Base-by-base conservation (phyloP, 2,888 invertebrate genomes). In the Ecdyonurus torrentis region DNA sequence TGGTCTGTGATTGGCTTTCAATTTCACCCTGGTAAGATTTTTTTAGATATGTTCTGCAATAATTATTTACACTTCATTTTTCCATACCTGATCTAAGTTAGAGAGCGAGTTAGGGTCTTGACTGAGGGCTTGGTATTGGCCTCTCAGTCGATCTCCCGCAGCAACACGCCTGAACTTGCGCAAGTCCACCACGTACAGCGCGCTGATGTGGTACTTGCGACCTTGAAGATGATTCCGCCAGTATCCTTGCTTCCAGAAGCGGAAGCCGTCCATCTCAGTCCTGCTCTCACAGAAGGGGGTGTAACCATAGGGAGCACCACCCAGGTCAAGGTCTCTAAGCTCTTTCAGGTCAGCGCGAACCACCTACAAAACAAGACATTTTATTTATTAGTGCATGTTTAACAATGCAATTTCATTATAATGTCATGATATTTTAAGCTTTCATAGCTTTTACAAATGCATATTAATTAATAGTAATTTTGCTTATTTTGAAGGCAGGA, bases 161-260 rank as follows among this genome's bases (percentile, higher is more conserved):
- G 99, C 99, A 71, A 99, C 91, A 71, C 93, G 86, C 1, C 99
- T 83, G 81, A 99, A 99, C 66, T 94, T 83, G 74, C 91, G 92
- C 71, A 99, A 79, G 76, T 99, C 98, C 20, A 99, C 97, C 52
- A 99, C 97, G 77, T 99, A 99, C 66, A 99, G 78, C 2, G 99
- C 99, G 69, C 95, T 95, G 77, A 91, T 94, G 74, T 93, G 93
- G 76, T 99, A 99, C 70, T 86, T 85, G 67, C 98, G 83, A 0
- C 95, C 93, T 73, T 90, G 97, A 66, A 99, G 78, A 79, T 99
- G 99, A 75, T 91, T 96, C 65, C 90, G 85, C 99, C 99, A 99
- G 76, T 99, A 99, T n/a, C 99, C 99, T 71, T 89, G 90, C 75
- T 94, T 96, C 99, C 99, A 99, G 78, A 99, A 99, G 68, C 89